These are phyloP conservation scores for Pygoscelis adeliae DNA, from an alignment of 2,113 vertebrate genomes.

Conservation along the genomic window DNA sequence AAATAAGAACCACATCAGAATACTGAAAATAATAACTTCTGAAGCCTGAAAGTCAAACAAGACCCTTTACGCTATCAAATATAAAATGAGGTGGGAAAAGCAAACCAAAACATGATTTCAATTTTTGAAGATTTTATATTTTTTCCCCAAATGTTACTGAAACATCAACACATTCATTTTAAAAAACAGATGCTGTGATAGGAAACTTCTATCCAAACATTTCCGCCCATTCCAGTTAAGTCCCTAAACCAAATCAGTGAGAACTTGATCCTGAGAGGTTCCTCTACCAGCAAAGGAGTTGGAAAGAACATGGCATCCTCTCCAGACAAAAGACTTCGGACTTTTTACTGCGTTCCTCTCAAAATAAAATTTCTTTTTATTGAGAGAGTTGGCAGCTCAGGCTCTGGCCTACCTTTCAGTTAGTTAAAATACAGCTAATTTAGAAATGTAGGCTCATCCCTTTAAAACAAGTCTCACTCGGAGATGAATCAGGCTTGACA, in stretches of 20 bases:
- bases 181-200: background rate
- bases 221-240: background rate
- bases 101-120: background rate
- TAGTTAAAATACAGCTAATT: background rate
- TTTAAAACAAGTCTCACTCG: background rate
- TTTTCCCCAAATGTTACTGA: background rate
- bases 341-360: background rate
- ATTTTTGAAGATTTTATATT: background rate
- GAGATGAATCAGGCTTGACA: background rate
- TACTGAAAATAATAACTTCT: fast-evolving
- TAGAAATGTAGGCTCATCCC: background rate
- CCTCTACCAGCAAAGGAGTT: background rate
- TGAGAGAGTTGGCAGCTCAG: background rate
- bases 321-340: background rate
- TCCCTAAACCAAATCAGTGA: background rate
- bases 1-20: background rate
- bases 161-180: background rate
- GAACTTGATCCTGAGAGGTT: background rate
- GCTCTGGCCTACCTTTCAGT: background rate
- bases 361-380: background rate
- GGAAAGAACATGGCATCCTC: background rate
- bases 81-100: background rate
- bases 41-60: background rate
- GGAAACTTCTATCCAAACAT: background rate
- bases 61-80: background rate